A percentile compares a stretch with the other conserved stretches of the same genome.
Evolutionary conservation across 2,797 vertebrate species (phyloP).

Genomic region (Lagodon rhomboides): DNA sequence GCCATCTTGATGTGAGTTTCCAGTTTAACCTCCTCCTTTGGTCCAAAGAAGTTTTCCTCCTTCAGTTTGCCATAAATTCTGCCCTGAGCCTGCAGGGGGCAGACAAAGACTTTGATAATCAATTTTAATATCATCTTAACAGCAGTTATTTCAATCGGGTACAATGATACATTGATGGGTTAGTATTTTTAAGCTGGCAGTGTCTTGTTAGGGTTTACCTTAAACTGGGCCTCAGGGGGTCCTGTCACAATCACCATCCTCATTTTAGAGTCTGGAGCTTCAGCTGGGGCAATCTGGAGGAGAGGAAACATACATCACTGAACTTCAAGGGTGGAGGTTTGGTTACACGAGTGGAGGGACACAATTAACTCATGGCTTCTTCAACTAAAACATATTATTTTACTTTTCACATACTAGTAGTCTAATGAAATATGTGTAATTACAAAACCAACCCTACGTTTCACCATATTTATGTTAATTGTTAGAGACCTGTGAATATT

Average conservation of each 20-base stretch:
- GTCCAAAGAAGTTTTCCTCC: conserved; percentile 97
- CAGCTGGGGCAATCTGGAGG: conserved; percentile 94
- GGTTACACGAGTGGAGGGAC: background rate
- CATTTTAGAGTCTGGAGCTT: conserved; percentile 94
- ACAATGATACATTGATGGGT: background rate
- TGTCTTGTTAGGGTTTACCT: conserved; percentile 81
- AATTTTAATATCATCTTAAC: background rate
- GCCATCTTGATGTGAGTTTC: conserved; percentile 98
- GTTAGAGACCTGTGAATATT: background rate
- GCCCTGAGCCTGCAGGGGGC: conserved; percentile 89
- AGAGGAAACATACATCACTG: background rate
- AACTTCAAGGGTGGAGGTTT: background rate
- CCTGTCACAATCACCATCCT: conserved; percentile 96
- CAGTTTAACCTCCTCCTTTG: conserved; percentile 97
- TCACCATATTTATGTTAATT: background rate
- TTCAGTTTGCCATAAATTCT: conserved; percentile 96
- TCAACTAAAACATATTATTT: background rate
- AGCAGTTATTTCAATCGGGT: background rate
- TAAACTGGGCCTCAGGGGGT: conserved; percentile 96
- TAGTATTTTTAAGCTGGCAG: background rate
- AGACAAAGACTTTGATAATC: background rate
- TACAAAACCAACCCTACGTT: background rate
- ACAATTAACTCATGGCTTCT: background rate
- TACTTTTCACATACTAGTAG: background rate
- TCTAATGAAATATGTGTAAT: background rate